Evolutionary conservation across 35 echinoderm and acorn worm species (phyloP).

Genomic region (Ptychodera flava): DNA sequence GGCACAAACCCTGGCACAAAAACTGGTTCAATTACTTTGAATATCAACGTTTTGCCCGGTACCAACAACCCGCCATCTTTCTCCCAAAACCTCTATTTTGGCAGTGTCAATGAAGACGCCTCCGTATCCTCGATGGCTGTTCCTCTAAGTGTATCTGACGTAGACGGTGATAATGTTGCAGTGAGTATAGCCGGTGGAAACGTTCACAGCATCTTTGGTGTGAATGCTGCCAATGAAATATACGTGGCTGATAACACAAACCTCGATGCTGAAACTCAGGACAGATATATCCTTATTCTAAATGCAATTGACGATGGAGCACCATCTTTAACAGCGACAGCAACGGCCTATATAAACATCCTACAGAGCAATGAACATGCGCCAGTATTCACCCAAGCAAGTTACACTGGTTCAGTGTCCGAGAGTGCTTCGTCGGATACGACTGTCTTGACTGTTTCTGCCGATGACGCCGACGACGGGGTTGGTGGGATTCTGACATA

Average conservation of each 20-base stretch:
- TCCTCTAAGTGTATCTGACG: not conserved
- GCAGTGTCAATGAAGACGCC: not conserved
- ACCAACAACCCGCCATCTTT: not conserved
- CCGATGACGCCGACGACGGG: slow-evolving; percentile 61
- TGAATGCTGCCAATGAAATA: not conserved
- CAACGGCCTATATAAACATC: slow-evolving; percentile 45
- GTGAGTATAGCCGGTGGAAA: not conserved
- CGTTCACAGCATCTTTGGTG: not conserved
- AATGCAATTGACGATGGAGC: slow-evolving; percentile 14
- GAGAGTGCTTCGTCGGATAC: slow-evolving; percentile 57
- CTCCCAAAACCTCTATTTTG: not conserved
- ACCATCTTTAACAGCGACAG: slow-evolving; percentile 33
- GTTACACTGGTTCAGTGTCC: slow-evolving; percentile 40
- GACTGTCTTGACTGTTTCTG: slow-evolving; percentile 40
- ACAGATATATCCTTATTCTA: not conserved
- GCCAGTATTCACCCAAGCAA: slow-evolving; percentile 45
- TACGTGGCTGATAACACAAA: not conserved
- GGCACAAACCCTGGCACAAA: not conserved
- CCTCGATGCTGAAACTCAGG: not conserved
- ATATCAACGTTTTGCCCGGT: not conserved
- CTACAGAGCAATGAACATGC: slow-evolving; percentile 78
- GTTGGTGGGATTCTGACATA: slow-evolving; percentile 64
- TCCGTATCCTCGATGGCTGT: not conserved
- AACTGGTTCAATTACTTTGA: not conserved
- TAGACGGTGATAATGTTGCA: not conserved